Percentiles rank a stretch among this genome's conserved stretches.
Evolutionary conservation across 2,797 vertebrate species (phyloP).

Genomic region (Gephyroberyx darwinii): DNA sequence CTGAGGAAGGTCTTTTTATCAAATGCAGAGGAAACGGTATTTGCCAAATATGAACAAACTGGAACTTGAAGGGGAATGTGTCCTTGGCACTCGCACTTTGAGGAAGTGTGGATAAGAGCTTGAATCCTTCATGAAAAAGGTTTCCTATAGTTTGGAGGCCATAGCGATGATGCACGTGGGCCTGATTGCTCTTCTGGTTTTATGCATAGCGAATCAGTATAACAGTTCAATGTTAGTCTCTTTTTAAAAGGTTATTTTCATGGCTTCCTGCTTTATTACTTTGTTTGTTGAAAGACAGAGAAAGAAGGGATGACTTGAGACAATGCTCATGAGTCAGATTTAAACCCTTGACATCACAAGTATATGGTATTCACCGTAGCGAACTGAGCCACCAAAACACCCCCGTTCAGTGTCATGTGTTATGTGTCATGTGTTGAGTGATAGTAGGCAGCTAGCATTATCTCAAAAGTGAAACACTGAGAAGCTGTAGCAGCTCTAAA

Average conservation of each 20-base stretch:
- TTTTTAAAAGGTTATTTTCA: slow-evolving; percentile 56
- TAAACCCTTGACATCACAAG: background rate
- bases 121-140: slow-evolving; percentile 14
- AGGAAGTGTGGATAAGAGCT: slow-evolving; percentile 56
- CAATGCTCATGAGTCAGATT: background rate
- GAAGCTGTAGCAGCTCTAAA: no score
- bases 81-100: slow-evolving; percentile 47
- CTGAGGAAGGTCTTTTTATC: slow-evolving; percentile 58
- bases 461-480: no score
- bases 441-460: no score
- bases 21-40: slow-evolving; percentile 65
- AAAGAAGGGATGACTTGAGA: slow-evolving; percentile 3
- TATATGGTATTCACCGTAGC: background rate
- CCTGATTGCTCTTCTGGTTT: background rate
- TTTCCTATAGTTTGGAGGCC: background rate
- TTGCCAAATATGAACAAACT: slow-evolving; percentile 62
- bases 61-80: slow-evolving; percentile 50
- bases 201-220: slow-evolving; percentile 28
- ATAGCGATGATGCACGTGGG: background rate
- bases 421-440: no score
- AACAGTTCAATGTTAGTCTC: slow-evolving; percentile 24
- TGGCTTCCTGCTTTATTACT: background rate
- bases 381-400: no score
- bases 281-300: background rate
- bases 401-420: slow-evolving; percentile 5